Evolutionary conservation across 2,797 vertebrate genomes (phyloP).

Genomic region (Heteromormyrus szaboi): DNA sequence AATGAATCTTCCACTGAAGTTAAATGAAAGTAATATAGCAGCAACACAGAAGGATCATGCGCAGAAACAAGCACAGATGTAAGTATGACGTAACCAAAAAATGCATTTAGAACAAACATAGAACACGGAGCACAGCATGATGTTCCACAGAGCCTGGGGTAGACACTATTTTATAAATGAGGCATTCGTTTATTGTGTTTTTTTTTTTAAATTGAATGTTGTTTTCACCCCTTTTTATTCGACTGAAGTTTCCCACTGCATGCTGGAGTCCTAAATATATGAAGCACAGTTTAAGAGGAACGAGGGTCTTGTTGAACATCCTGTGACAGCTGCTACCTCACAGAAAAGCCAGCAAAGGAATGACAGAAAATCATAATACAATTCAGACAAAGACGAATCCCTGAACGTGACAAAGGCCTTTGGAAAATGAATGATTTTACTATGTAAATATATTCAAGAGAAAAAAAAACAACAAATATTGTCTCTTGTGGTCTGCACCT

Average conservation of each 20-base stretch:
- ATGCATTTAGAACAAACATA: background rate
- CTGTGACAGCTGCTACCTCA: background rate
- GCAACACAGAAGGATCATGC: background rate
- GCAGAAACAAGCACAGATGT: background rate
- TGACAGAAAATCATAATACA: background rate
- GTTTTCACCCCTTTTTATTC: background rate
- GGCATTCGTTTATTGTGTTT: background rate
- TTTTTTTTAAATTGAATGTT: background rate
- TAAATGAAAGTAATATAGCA: background rate
- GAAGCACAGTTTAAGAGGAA: background rate
- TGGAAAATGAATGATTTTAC: background rate
- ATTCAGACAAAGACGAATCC: background rate
- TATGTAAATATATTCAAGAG: background rate
- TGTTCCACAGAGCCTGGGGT: background rate
- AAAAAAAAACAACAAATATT: background rate
- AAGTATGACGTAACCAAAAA: background rate
- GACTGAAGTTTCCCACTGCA: background rate
- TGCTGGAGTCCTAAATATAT: background rate
- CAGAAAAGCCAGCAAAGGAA: background rate
- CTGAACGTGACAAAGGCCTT: background rate
- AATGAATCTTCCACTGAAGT: background rate
- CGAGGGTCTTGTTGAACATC: background rate
- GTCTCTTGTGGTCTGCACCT: background rate
- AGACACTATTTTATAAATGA: background rate
- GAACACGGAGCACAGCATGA: background rate